A percentile compares a stretch with the other conserved stretches of the same genome.
Conservation (phyloP, 2,888 invertebrate genomes). For the Nudaria mundana region DNA sequence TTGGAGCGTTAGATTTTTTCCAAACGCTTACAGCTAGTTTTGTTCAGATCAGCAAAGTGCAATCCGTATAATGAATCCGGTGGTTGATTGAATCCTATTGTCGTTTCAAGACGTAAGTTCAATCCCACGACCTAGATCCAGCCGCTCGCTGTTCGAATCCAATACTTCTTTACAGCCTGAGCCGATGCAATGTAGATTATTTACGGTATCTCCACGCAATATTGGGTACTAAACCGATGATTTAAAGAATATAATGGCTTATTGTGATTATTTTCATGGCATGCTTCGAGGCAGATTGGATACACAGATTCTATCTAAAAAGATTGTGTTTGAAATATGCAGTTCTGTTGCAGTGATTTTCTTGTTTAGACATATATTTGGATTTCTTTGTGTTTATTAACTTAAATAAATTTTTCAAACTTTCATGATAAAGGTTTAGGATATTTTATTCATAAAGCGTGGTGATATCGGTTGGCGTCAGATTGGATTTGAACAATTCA, state of each 20-base stretch:
- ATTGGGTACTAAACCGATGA: constrained; percentile 34
- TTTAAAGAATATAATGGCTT: constrained; percentile 36
- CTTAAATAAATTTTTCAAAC: too few relatives aligned
- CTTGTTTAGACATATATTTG: constrained; percentile 17
- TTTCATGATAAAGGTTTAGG: too few relatives aligned
- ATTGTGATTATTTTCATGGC: constrained; percentile 10
- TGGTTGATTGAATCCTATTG: constrained; percentile 59
- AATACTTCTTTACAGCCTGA: constrained; percentile 49
- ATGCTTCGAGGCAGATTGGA: constrained; percentile 27
- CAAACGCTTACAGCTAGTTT: constrained; percentile 24
- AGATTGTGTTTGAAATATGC: too few relatives aligned
- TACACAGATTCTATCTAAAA: too few relatives aligned
- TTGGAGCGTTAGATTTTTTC: constrained; percentile 17
- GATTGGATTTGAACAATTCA: constrained; percentile 49
- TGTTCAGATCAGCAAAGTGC: constrained; percentile 39
- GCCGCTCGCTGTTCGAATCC: constrained; percentile 54
- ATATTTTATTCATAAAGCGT: constrained; percentile 27
- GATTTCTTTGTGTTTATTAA: too few relatives aligned
- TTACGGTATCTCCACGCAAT: constrained; percentile 32
- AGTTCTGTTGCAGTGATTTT: constrained; percentile 34
- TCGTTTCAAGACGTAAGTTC: constrained; percentile 48
- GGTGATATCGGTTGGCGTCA: constrained; percentile 32
- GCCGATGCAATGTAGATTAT: constrained; percentile 57
- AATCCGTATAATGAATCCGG: constrained; percentile 50
- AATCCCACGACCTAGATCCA: constrained; percentile 60